These are phyloP conservation scores for Arrhamphus sclerolepis DNA, from an alignment of 2,797 vertebrate genomes.

Conservation along the genomic window DNA sequence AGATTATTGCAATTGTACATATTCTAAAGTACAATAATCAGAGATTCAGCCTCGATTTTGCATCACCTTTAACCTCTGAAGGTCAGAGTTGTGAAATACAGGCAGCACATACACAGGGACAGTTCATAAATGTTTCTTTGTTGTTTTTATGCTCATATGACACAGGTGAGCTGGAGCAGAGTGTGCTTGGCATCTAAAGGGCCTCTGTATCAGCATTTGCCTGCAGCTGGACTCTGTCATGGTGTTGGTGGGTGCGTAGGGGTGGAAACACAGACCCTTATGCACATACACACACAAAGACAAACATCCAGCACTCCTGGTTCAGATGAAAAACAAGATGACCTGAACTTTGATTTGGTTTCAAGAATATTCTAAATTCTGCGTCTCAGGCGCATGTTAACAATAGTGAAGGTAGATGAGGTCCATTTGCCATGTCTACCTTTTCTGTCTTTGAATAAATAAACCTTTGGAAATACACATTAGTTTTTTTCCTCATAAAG, in stretches of 20 bases:
- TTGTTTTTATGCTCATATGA: conserved; percentile 25
- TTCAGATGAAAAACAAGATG: conserved; percentile 15
- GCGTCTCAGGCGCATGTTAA: background rate
- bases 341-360: conserved; percentile 4
- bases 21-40: too few species aligned
- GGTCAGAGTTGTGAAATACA: background rate
- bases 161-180: background rate
- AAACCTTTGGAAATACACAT: background rate
- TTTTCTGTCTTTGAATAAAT: background rate
- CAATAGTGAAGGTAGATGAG: background rate
- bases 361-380: background rate
- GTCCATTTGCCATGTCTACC: background rate
- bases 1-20: too few species aligned
- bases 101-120: too few species aligned
- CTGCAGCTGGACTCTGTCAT: conserved; percentile 63
- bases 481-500: background rate
- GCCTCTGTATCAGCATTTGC: conserved; percentile 42
- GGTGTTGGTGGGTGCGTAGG: conserved; percentile 24
- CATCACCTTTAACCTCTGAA: background rate
- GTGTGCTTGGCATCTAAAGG: conserved; percentile 41
- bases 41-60: too few species aligned
- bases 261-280: conserved; percentile 9
- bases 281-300: conserved; percentile 1
- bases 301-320: conserved; percentile 8
- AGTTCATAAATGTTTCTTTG: conserved; percentile 2